Base-by-base conservation (phyloP, 2,113 vertebrate genomes). In the Canis aureus region DNA sequence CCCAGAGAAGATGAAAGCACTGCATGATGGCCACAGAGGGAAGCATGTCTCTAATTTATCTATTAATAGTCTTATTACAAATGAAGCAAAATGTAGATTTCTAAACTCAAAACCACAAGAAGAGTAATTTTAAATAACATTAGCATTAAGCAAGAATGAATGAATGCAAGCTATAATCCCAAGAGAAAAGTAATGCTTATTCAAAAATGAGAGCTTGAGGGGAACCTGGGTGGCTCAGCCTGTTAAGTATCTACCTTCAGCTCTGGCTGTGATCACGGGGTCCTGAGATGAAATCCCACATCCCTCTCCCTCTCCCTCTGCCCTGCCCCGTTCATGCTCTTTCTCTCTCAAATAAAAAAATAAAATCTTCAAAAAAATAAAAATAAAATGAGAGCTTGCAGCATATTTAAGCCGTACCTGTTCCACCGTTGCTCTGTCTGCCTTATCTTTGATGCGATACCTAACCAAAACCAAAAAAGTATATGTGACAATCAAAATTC, bases 391-490 rank as follows among this genome's bases (percentile, higher is more conserved):
- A 73, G 23, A 79, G 62, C 20, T 25, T 62, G 38, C 57, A 71
- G 87, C 29, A 89, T 19, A 79, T 1, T 89, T 86, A 94, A 86
- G 51, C 84, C 88, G 89, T 96, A 99, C 99, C 99, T 99, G 99
- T 94, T 99, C 99, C 12, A 99, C 99, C 1, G 99, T 99, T 91
- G 99, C 99, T 98, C 99, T 98, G 96, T 99, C 99, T 2, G 99
- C 99, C 97, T 99, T 99, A 98, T 99, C 99, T 98, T 99, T 99
- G 95, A 99, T 99, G 86, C 99, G 99, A 98, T 99, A 99, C 99
- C 99, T 99, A 98, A 94, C 51, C 94, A 74, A 97, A 97, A 83
- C 43, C 49, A 97, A 98, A 97, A 97, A 91, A 32, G 67, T 3
- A 23, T 0, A 94, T 57, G 38, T 71, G 49, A 97, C 29, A 83